A percentile compares a stretch with the other conserved stretches of the same genome.
Conservation (phyloP, 2,888 invertebrate genomes). For the Troides helena region DNA sequence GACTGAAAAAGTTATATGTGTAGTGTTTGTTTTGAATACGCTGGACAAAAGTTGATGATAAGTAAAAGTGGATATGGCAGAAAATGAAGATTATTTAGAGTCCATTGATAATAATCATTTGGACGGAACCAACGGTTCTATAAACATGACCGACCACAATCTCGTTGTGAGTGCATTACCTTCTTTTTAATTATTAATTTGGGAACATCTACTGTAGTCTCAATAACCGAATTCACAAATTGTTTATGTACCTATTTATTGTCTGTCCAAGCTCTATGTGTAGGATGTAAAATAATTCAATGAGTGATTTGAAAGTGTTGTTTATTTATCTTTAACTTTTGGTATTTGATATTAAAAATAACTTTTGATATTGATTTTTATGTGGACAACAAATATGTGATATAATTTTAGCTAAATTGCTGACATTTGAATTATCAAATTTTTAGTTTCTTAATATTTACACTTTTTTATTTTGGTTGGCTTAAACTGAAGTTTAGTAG, state of each 20-base stretch:
- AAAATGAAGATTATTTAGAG: constrained; percentile 77
- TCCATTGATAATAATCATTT: constrained; percentile 77
- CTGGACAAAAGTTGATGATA: constrained; percentile 47
- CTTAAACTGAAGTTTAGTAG: too few species aligned
- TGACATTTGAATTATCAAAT: too few species aligned
- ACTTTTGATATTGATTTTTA: too few species aligned
- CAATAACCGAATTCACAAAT: neutral
- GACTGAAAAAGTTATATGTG: constrained; percentile 45
- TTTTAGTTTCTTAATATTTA: too few species aligned
- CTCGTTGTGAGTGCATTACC: constrained; percentile 62
- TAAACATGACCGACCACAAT: constrained; percentile 76
- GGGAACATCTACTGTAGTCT: neutral
- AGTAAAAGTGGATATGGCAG: constrained; percentile 67
- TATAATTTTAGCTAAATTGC: too few species aligned
- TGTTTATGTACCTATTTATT: neutral
- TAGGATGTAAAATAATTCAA: neutral
- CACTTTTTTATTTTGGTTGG: too few species aligned
- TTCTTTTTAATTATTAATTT: neutral
- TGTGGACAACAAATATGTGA: too few species aligned
- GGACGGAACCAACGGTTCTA: constrained; percentile 82
- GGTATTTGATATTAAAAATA: too few species aligned
- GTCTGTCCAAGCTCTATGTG: neutral
- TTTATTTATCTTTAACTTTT: neutral
- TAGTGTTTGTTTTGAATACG: constrained; percentile 36
- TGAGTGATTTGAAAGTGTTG: neutral